Evolutionary conservation across 2,797 vertebrate genomes (phyloP).

Genomic region (Calcarius lapponicus): DNA sequence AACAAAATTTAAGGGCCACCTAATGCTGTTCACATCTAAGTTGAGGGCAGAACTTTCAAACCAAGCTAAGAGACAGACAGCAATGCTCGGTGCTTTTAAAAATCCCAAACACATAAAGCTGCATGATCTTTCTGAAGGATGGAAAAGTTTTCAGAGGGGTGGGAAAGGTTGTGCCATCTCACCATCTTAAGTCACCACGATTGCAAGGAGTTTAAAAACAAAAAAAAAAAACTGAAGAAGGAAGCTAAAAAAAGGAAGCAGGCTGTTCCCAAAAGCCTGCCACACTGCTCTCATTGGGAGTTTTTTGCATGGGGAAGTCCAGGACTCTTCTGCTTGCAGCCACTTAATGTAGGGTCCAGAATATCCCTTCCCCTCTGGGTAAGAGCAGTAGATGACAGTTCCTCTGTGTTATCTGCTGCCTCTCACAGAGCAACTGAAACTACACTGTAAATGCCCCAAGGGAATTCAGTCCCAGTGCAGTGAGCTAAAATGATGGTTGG

Average conservation of each 20-base stretch:
- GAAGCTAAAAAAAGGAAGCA: slow-evolving; percentile 8
- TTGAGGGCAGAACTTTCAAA: not conserved
- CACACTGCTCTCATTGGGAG: not conserved
- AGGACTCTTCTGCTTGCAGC: not conserved
- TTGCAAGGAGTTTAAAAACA: not conserved
- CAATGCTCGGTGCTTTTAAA: not conserved
- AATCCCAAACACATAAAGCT: not conserved
- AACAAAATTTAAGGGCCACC: not conserved
- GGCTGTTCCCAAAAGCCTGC: not conserved
- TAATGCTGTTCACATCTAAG: not conserved
- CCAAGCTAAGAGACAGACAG: not conserved
- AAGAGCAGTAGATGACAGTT: not conserved
- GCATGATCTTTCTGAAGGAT: not conserved
- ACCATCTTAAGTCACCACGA: not conserved
- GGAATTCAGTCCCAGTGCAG: not conserved
- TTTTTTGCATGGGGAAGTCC: not conserved
- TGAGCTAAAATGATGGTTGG: not conserved
- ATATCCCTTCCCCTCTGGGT: not conserved
- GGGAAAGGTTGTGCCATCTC: not conserved
- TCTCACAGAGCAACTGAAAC: not conserved
- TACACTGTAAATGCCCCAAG: not conserved
- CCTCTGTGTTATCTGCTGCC: not conserved
- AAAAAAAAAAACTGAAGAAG: not conserved
- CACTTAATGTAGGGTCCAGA: not conserved
- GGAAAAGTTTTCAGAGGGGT: not conserved